Base-by-base conservation (phyloP, 2,113 vertebrate species). In the Sturnira hondurensis region DNA sequence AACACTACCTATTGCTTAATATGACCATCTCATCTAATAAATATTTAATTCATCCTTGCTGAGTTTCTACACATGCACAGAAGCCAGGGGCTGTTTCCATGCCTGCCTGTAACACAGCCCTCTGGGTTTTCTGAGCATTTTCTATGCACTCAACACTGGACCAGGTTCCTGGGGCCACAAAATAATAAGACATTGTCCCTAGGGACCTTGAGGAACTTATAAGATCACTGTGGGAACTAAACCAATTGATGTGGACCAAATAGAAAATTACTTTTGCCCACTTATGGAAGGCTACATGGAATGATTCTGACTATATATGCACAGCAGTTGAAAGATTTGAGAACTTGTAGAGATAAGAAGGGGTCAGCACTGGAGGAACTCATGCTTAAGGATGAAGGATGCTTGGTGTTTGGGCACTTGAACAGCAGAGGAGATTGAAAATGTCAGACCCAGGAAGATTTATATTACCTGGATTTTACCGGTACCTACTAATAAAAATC, bases 21-120 rank as follows among this genome's bases (percentile, higher is more conserved):
- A 58, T 36, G n/a, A 86, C 10, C 54, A 74, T 89, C 52, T 82
- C 16, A 26, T 86, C 54, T 91, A 95, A 88, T 73, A 76, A 63
- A 76, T 70, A 4, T 43, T 93, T 71, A 87, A 8, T 43, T 93
- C 8, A 24, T 54, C 86, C 26, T 83, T 93, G 14, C 41, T 45
- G 13, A 87, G 36, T 74, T 74, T 36, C 28, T 76, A 45, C 38
- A 80, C 8, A 50, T 28, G 45, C 61, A 52, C 17, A 65, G 77
- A 92, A 91, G 65, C 17, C 45, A 1, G 19, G 86, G 50, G 36
- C 50, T 24, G 24, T 80, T 77, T 84, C 68, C 19, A 9, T 24
- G 33, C 2, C 61, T 76, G 4, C 22, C 45, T 83, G 12, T 22
- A 36, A 36, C 70, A 33, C 3, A 80, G 19, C 2, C 33, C 63